Percentiles rank a stretch among this genome's conserved stretches.
Conservation (phyloP, 2,113 vertebrate genomes). For the Cephalopholis sonnerati region DNA sequence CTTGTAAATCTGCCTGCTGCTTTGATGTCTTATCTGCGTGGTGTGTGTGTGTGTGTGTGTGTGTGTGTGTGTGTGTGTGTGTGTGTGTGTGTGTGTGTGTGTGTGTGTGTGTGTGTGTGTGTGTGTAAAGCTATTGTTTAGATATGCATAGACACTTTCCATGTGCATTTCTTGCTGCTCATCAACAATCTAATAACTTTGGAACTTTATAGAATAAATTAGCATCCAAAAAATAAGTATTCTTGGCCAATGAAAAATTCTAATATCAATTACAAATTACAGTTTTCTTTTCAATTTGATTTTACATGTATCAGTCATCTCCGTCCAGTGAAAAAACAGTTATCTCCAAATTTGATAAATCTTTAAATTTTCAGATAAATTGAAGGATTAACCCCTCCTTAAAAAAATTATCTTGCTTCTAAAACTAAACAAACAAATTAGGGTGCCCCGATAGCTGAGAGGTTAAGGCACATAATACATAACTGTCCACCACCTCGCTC, state of each 20-base stretch:
- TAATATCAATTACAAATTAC: no score
- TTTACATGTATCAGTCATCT: neutral
- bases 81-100: constrained; percentile 2
- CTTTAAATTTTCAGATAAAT: no score
- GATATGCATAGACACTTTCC: neutral
- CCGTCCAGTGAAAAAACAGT: neutral
- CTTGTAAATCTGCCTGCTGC: constrained; percentile 83
- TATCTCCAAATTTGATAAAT: no score
- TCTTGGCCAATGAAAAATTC: no score
- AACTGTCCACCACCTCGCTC: no score
- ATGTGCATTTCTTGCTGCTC: neutral
- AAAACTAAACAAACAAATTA: no score
- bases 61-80: constrained; percentile 20
- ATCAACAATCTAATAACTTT: neutral
- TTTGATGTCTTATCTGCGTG: constrained; percentile 85
- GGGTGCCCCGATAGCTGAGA: no score
- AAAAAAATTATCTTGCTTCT: neutral
- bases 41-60: constrained; percentile 31
- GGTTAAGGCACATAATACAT: no score
- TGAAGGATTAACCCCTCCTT: neutral
- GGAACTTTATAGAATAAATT: neutral
- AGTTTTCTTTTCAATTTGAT: neutral
- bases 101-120: neutral
- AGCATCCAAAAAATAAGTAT: neutral
- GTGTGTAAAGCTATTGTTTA: constrained; percentile 8